phyloP scores from a whole-genome alignment of 2,797 vertebrate species.

The Lacerta viridis region DNA sequence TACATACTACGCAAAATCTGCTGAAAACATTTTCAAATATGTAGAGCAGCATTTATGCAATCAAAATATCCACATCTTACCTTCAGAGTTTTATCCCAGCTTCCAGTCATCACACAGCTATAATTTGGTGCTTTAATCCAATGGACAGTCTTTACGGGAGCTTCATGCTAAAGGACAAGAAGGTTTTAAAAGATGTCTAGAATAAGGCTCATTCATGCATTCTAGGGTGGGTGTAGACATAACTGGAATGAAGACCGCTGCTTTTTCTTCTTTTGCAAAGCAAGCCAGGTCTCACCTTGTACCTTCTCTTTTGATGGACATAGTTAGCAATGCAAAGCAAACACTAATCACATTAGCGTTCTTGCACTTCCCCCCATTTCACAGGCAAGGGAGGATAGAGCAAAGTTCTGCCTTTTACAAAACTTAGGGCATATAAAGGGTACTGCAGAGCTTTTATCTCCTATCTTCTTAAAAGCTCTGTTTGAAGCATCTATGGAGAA shows the following conservation, averaged over 20 bases:
- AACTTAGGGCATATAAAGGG: too few species aligned
- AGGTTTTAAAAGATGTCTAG: slow-evolving; percentile 2
- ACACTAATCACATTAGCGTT: neutral
- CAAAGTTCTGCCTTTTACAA: too few species aligned
- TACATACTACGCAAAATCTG: neutral
- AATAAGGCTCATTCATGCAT: neutral
- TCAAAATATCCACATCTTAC: slow-evolving; percentile 72
- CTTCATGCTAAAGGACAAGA: slow-evolving; percentile 89
- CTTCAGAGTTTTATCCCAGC: slow-evolving; percentile 99
- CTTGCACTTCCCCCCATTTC: neutral
- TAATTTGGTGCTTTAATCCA: slow-evolving; percentile 99
- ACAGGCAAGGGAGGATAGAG: neutral
- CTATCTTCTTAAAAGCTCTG: too few species aligned
- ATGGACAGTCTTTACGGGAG: slow-evolving; percentile 95
- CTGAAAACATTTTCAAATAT: neutral
- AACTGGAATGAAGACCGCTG: neutral
- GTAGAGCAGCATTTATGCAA: neutral
- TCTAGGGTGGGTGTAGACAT: neutral
- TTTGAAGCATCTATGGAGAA: too few species aligned
- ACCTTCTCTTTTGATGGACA: neutral
- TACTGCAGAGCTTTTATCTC: too few species aligned
- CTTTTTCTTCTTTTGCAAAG: neutral
- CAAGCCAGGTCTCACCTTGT: neutral
- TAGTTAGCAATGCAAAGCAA: neutral
- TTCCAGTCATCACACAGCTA: slow-evolving; percentile 97